Conservation (phyloP, 2,888 invertebrate species). For the Ophion costatus region DNA sequence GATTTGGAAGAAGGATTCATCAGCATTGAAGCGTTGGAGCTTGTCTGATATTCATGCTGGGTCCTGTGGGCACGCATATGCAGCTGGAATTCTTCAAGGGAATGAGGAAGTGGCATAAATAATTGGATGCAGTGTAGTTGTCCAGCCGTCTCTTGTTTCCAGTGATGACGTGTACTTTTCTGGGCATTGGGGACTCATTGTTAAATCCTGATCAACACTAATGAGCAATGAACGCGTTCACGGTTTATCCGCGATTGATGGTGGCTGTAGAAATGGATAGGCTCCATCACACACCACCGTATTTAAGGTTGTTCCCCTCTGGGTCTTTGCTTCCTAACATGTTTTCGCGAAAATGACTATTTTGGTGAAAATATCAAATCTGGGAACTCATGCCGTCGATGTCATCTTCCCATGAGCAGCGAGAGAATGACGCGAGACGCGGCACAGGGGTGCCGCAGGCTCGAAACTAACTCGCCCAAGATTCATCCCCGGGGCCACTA, state of each 20-base stretch:
- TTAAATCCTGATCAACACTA: no score
- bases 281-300: not conserved
- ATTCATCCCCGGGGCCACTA: conserved; percentile 21
- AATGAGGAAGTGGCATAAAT: not conserved
- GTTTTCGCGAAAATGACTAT: not conserved
- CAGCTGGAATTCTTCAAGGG: not conserved
- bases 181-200: not conserved
- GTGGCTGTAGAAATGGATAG: not conserved
- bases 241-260: not conserved
- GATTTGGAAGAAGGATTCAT: not conserved
- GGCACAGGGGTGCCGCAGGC: conserved; percentile 53
- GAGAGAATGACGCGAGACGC: conserved; percentile 19
- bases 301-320: not conserved
- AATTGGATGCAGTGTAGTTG: no score
- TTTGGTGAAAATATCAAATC: not conserved
- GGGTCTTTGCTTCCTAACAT: not conserved
- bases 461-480: conserved; percentile 57
- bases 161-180: not conserved
- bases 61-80: not conserved
- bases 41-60: not conserved
- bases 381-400: not conserved
- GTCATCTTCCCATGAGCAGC: conserved; percentile 23
- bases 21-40: not conserved
- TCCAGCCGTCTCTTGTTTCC: not conserved
- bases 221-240: no score